These are phyloP conservation scores for Brachypteracias leptosomus DNA, from an alignment of 2,113 vertebrate genomes.

Conservation along the genomic window DNA sequence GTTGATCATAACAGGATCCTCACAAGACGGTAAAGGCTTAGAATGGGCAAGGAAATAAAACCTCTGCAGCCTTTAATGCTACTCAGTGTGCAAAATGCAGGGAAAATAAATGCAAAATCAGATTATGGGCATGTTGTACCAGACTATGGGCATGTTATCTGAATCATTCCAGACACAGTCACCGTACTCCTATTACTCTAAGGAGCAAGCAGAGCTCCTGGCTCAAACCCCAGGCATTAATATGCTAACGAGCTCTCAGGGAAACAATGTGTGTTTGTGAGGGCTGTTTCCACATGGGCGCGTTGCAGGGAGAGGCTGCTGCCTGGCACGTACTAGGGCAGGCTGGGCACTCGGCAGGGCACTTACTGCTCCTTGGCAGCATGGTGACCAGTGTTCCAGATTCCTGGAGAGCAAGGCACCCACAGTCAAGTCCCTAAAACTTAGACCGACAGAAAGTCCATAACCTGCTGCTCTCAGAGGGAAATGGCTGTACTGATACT, in stretches of 20 bases:
- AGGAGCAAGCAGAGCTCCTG: neutral
- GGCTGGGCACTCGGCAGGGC: neutral
- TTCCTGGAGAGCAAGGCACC: neutral
- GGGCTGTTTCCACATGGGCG: neutral
- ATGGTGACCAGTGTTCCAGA: neutral
- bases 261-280: conserved; percentile 40
- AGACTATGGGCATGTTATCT: neutral
- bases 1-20: neutral
- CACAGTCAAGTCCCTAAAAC: neutral
- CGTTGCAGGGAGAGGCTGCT: neutral
- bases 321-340: conserved; percentile 21
- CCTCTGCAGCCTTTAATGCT: neutral
- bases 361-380: neutral
- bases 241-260: conserved; percentile 14
- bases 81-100: neutral
- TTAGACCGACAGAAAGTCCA: rapidly evolving
- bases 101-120: neutral
- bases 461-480: neutral
- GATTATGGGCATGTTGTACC: neutral
- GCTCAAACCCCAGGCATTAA: neutral
- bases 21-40: neutral
- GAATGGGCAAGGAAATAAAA: neutral
- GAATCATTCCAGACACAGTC: neutral
- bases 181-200: neutral
- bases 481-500: rapidly evolving